Evolutionary conservation across 2,888 invertebrate species (phyloP).

Genomic region (Neoitamus cyanurus): DNA sequence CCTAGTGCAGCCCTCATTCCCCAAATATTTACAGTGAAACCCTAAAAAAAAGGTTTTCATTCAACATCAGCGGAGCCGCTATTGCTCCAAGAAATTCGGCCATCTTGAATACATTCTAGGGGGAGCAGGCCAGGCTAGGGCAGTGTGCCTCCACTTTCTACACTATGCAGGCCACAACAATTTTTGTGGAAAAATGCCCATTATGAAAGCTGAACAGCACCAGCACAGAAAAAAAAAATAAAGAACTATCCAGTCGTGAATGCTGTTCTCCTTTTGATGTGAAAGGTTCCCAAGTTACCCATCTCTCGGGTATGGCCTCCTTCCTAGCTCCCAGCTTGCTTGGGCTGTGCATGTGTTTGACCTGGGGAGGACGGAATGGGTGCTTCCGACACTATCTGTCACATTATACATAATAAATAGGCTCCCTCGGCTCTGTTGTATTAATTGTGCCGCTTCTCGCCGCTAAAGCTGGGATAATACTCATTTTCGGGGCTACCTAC

Average conservation of each 20-base stretch:
- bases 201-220: not conserved
- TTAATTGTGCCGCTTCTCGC: not conserved
- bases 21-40: conserved; percentile 10
- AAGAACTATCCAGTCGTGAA: not conserved
- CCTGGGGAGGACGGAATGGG: not conserved
- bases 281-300: not conserved
- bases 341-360: not conserved
- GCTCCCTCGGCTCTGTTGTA: not conserved
- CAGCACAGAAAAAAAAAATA: not conserved
- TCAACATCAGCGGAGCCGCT: not conserved
- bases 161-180: not conserved
- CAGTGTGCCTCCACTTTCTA: not conserved
- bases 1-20: not conserved
- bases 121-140: not conserved
- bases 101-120: conserved; percentile 42
- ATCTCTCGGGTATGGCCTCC: not conserved
- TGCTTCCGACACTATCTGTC: not conserved
- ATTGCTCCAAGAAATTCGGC: conserved; percentile 34
- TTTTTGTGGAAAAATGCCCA: conserved; percentile 5
- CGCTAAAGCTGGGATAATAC: not conserved
- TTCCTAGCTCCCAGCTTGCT: not conserved
- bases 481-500: not conserved
- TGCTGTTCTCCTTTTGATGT: not conserved
- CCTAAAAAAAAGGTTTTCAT: not conserved
- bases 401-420: not conserved